A percentile compares a stretch with the other conserved stretches of the same genome.
Evolutionary conservation across 1,140 invertebrate genomes (phyloP).

Genomic region (Akabosia matsudoensis): DNA sequence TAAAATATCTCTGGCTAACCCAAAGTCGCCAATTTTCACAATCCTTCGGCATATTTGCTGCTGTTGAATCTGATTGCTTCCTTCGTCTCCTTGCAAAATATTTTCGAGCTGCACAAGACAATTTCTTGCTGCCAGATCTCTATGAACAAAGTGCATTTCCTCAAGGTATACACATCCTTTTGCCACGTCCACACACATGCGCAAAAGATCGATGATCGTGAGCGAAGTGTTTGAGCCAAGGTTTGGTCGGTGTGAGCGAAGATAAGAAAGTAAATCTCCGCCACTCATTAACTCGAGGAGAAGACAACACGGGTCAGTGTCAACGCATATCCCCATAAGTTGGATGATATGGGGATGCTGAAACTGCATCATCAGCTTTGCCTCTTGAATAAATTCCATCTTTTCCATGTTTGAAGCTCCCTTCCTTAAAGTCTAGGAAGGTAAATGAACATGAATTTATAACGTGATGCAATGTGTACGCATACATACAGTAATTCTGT

Average conservation of each 20-base stretch:
- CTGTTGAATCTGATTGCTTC: conserved; percentile 23
- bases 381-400: conserved; percentile 92
- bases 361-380: conserved; percentile 94
- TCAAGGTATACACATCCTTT: conserved; percentile 68
- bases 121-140: conserved; percentile 91
- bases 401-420: conserved; percentile 89
- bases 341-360: conserved; percentile 92
- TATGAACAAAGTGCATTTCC: conserved; percentile 92
- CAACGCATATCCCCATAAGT: conserved; percentile 87
- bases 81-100: conserved; percentile 2
- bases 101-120: conserved; percentile 68
- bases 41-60: conserved; percentile 52
- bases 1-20: conserved; percentile 90
- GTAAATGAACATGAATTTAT: conserved; percentile 21
- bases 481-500: background rate
- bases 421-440: conserved; percentile 75
- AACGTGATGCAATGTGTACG: background rate
- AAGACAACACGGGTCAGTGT: conserved; percentile 87
- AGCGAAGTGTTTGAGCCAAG: conserved; percentile 52
- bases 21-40: conserved; percentile 96
- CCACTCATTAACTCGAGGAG: conserved; percentile 97
- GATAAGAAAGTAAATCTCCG: conserved; percentile 86
- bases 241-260: conserved; percentile 51
- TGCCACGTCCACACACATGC: conserved; percentile 92
- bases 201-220: conserved; percentile 74